These are phyloP conservation scores for Uria lomvia DNA, from an alignment of 2,113 vertebrate genomes.

Conservation along the genomic window DNA sequence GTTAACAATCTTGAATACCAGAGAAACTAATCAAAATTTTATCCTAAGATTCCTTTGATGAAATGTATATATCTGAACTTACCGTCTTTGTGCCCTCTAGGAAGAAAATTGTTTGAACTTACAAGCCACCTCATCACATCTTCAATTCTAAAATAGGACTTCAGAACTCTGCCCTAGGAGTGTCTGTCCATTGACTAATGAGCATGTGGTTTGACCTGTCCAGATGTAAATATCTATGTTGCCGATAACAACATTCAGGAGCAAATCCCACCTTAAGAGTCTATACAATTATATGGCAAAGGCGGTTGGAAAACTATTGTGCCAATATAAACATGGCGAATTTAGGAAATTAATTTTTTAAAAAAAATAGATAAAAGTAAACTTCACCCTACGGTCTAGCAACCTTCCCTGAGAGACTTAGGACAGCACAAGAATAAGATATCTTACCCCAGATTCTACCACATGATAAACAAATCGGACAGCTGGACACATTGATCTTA, in stretches of 20 bases:
- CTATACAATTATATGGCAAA: background rate
- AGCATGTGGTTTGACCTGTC: background rate
- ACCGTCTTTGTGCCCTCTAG: background rate
- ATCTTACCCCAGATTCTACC: background rate
- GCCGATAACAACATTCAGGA: background rate
- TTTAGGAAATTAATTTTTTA: background rate
- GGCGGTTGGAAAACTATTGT: background rate
- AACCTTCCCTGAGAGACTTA: background rate
- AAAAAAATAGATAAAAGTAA: background rate
- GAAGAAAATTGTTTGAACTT: background rate
- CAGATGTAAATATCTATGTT: background rate
- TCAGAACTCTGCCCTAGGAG: background rate
- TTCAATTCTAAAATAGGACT: background rate
- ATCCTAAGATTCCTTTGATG: conserved; percentile 11
- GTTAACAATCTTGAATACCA: background rate
- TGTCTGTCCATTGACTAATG: background rate
- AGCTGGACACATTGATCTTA: fast-evolving
- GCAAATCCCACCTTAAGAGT: background rate
- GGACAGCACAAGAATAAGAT: background rate
- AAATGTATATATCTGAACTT: background rate
- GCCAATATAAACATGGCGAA: background rate
- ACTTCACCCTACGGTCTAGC: background rate
- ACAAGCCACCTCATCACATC: background rate
- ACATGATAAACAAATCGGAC: background rate
- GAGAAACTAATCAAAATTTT: background rate